These are phyloP conservation scores for Leptopterna dolabrata DNA, from an alignment of 2,888 invertebrate genomes.

Conservation along the genomic window DNA sequence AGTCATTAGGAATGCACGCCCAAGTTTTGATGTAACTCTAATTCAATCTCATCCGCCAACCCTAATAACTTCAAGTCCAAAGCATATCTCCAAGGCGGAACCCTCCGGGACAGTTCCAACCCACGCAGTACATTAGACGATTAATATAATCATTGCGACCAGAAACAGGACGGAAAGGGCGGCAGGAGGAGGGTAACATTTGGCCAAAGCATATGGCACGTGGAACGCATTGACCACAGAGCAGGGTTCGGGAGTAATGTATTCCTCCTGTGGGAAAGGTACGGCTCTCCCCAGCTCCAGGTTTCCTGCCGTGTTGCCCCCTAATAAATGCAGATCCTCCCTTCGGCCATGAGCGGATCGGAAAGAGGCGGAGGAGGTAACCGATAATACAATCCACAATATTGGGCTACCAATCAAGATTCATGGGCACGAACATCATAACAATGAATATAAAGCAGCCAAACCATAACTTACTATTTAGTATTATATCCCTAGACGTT, in stretches of 20 bases:
- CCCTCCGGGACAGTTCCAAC: background rate
- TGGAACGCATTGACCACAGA: slow-evolving; percentile 47
- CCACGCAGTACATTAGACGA: background rate
- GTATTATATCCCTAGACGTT: too few relatives aligned
- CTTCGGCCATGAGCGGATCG: background rate
- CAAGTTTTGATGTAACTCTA: background rate
- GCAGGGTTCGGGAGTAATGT: slow-evolving; percentile 40
- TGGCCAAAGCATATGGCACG: slow-evolving; percentile 47
- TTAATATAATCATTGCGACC: slow-evolving; percentile 27
- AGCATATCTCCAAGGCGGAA: background rate
- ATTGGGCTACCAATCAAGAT: background rate
- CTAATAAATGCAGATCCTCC: slow-evolving; percentile 39
- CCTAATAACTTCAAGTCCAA: background rate
- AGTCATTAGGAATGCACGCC: background rate
- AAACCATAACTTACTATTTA: too few relatives aligned
- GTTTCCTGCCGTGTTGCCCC: background rate
- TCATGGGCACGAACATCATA: too few relatives aligned
- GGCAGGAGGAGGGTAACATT: slow-evolving; percentile 24
- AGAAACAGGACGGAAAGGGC: background rate
- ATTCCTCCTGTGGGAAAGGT: slow-evolving; percentile 36
- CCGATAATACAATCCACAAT: background rate
- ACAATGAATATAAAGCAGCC: too few relatives aligned
- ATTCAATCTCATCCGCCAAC: background rate
- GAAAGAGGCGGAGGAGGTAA: background rate
- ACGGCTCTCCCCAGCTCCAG: background rate